Evolutionary conservation across 1,140 invertebrate genomes (phyloP), one percentile per base, ranked within the genome.

Genomic region (Penaeus japonicus): DNA sequence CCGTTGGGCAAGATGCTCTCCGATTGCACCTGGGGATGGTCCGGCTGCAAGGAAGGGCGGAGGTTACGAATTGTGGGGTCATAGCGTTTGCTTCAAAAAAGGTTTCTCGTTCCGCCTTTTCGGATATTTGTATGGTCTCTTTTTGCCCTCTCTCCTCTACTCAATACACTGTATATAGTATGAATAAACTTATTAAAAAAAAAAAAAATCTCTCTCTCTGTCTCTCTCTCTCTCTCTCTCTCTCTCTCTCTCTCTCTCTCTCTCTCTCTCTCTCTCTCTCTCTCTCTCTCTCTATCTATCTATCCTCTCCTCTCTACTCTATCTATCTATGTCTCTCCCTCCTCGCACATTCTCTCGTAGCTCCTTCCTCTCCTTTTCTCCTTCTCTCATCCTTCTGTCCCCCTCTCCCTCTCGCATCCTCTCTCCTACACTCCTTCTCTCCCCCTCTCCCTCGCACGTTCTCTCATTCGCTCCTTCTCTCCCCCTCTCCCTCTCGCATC

Each of bases 1-100:
- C 98, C 98, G 93, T 97, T 96, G 0, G 95, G 94, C 0, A 98
- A 96, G 93, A 97, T 95, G 12, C 97, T 97, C 94, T 99, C 98
- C 15, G 96, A 91, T 18, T 96, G 91, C n/a, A 98, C 93, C 91
- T 95, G 95, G 0, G 97, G 97, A 93, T 97, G 96, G 93, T 98
- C 96, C 4, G 97, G 96, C 95, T 99, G 91, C 62, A n/a, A 47
- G 59, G n/a, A n/a, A n/a, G n/a, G 55, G n/a, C 57, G 54, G 55
- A 0, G n/a, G 22, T n/a, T 73, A 7, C 7, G 87, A 20, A 17
- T 54, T n/a, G n/a, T n/a, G n/a, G 35, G 20, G 59, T 82, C 32
- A n/a, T n/a, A n/a, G n/a, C n/a, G n/a, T n/a, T n/a, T n/a, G n/a
- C n/a, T n/a, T n/a, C n/a, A n/a, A n/a, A n/a, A n/a, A n/a, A n/a